Conservation (phyloP, 2,888 invertebrate genomes). For the Timandra comae region DNA sequence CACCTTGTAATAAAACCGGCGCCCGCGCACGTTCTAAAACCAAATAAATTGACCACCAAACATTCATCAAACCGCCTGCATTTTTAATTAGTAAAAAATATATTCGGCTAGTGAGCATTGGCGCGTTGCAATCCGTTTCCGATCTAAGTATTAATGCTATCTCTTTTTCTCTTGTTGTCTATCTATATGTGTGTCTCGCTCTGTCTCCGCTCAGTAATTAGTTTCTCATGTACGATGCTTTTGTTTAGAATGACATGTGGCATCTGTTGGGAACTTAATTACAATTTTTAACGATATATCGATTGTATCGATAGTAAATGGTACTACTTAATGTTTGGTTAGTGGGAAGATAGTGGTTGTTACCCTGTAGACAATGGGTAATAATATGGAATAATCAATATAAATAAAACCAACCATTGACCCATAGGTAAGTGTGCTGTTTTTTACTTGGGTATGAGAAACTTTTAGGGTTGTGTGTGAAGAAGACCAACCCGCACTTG, state of each 20-base stretch:
- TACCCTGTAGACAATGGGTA: too few relatives aligned
- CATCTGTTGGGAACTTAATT: conserved; percentile 56
- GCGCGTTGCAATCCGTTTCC: conserved; percentile 71
- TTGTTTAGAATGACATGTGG: conserved; percentile 73
- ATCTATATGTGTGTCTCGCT: conserved; percentile 26
- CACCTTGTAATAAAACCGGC: conserved; percentile 28
- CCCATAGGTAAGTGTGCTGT: too few relatives aligned
- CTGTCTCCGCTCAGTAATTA: conserved; percentile 53
- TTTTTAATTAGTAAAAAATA: conserved; percentile 70
- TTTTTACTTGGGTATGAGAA: too few relatives aligned
- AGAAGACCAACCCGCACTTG: too few relatives aligned
- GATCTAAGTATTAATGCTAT: conserved; percentile 39
- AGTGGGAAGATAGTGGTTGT: too few relatives aligned
- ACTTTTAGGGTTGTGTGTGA: too few relatives aligned
- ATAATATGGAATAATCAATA: too few relatives aligned
- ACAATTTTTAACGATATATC: conserved; percentile 55
- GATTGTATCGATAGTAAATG: conserved; percentile 38
- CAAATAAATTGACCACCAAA: conserved; percentile 57
- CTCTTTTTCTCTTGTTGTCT: conserved; percentile 29
- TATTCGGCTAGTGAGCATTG: conserved; percentile 66
- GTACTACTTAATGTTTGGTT: too few relatives aligned
- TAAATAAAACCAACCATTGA: too few relatives aligned
- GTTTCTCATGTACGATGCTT: conserved; percentile 66
- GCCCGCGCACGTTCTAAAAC: conserved; percentile 36
- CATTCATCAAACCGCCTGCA: conserved; percentile 61